phyloP scores from a whole-genome alignment of 1,140 invertebrate genomes.

The Delia radicum region DNA sequence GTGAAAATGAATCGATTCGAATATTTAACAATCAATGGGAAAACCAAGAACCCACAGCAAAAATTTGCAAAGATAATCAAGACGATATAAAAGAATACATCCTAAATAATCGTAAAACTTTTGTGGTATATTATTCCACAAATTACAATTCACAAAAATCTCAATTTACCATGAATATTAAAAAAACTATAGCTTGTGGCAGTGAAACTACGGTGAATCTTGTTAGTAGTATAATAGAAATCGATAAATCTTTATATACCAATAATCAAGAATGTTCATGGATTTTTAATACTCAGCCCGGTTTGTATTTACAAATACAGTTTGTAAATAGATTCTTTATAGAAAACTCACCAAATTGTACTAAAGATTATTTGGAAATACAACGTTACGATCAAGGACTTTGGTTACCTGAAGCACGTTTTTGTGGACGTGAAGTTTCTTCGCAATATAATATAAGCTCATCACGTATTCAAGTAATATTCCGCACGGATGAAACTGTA shows the following conservation, averaged over 20 bases:
- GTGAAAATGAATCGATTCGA: slow-evolving; percentile 37
- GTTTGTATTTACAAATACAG: slow-evolving; percentile 65
- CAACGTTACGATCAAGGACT: slow-evolving; percentile 53
- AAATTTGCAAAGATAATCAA: slow-evolving; percentile 2
- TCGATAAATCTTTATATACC: slow-evolving; percentile 33
- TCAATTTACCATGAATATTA: slow-evolving; percentile 27
- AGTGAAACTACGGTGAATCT: slow-evolving; percentile 23
- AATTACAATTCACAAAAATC: slow-evolving; percentile 6
- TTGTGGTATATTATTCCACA: slow-evolving; percentile 36
- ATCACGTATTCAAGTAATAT: slow-evolving; percentile 67
- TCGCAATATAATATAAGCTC: slow-evolving; percentile 62
- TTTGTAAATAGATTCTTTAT: slow-evolving; percentile 66
- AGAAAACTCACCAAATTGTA: slow-evolving; percentile 70
- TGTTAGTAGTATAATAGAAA: slow-evolving; percentile 7
- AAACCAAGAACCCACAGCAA: not conserved
- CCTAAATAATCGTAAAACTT: not conserved
- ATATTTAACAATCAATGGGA: not conserved
- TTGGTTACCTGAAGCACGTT: slow-evolving; percentile 62
- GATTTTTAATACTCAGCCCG: slow-evolving; percentile 65
- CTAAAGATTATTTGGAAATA: slow-evolving; percentile 73
- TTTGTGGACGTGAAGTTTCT: slow-evolving; percentile 72
- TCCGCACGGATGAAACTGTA: slow-evolving; percentile 66
- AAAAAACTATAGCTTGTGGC: not conserved
- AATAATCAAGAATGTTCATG: slow-evolving; percentile 75
- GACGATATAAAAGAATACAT: slow-evolving; percentile 23